Percentiles rank a stretch among this genome's conserved stretches.
Conservation (phyloP, 2,888 invertebrate genomes). For the Pheosia tremula region DNA sequence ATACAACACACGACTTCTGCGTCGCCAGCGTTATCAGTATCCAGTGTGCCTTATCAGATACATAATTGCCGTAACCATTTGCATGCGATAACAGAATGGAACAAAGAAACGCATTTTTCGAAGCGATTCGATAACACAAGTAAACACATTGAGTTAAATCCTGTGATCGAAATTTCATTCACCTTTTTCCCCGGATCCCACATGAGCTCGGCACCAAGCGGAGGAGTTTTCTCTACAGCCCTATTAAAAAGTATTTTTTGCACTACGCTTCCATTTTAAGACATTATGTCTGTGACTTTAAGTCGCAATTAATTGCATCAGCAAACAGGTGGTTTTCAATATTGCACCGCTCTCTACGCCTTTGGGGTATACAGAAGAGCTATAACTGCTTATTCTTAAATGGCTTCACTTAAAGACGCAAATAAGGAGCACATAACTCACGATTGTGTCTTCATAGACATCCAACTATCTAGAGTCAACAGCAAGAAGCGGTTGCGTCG, state of each 20-base stretch:
- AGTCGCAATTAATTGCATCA: too few species aligned
- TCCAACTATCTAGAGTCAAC: conserved; percentile 36
- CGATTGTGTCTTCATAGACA: conserved; percentile 8
- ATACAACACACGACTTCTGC: conserved; percentile 12
- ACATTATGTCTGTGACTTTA: too few species aligned
- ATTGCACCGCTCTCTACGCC: too few species aligned
- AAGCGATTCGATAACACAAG: not conserved
- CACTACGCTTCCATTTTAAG: too few species aligned
- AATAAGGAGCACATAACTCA: not conserved
- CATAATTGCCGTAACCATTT: conserved; percentile 7
- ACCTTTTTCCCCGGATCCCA: too few species aligned
- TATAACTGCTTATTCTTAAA: too few species aligned
- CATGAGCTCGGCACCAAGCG: too few species aligned
- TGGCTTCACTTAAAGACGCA: not conserved
- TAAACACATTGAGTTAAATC: not conserved
- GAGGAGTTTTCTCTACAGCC: too few species aligned
- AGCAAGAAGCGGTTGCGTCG: conserved; percentile 37
- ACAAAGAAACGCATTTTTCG: conserved; percentile 7
- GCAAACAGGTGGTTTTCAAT: too few species aligned
- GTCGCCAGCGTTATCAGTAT: conserved; percentile 30
- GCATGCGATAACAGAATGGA: not conserved
- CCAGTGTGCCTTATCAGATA: conserved; percentile 22
- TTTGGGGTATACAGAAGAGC: too few species aligned
- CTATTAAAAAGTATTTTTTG: too few species aligned
- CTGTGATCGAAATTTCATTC: not conserved